Conservation (phyloP, 2,113 vertebrate species). For the Syngnathus scovelli region DNA sequence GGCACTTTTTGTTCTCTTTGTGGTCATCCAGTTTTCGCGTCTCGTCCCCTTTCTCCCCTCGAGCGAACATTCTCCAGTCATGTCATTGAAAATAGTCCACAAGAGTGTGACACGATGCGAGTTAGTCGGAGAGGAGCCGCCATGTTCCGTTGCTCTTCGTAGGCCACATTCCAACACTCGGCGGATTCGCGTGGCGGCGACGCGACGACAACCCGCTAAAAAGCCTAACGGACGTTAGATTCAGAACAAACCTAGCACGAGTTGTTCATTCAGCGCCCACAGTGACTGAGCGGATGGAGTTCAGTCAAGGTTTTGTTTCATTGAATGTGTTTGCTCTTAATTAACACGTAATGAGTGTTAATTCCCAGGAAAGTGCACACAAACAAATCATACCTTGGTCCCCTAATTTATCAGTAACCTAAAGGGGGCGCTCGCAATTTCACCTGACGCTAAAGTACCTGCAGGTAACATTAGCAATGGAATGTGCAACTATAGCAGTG, state of each 20-base stretch:
- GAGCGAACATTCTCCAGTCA: too few relatives aligned
- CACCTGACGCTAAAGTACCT: neutral
- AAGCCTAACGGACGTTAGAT: neutral
- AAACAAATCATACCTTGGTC: neutral
- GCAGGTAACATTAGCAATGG: neutral
- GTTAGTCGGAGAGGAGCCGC: neutral
- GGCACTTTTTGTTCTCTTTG: conserved; percentile 64
- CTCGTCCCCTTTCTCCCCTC: neutral
- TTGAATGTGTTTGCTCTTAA: neutral
- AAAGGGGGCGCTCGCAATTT: neutral
- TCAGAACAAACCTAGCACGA: neutral
- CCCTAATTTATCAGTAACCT: neutral
- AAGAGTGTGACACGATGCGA: neutral
- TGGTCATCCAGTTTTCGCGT: conserved; percentile 17
- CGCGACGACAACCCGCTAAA: neutral
- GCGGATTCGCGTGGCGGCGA: conserved; percentile 4
- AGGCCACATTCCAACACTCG: conserved; percentile 4
- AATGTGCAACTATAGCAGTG: neutral
- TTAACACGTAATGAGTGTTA: neutral
- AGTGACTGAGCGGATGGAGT: neutral
- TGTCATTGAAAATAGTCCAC: neutral
- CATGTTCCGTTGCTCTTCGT: neutral
- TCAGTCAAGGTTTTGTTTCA: neutral
- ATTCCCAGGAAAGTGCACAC: too few relatives aligned
- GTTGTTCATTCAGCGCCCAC: neutral